Percentiles rank a stretch among this genome's conserved stretches.
Conservation (phyloP, 2,797 vertebrate genomes). For the Ibycter americanus region DNA sequence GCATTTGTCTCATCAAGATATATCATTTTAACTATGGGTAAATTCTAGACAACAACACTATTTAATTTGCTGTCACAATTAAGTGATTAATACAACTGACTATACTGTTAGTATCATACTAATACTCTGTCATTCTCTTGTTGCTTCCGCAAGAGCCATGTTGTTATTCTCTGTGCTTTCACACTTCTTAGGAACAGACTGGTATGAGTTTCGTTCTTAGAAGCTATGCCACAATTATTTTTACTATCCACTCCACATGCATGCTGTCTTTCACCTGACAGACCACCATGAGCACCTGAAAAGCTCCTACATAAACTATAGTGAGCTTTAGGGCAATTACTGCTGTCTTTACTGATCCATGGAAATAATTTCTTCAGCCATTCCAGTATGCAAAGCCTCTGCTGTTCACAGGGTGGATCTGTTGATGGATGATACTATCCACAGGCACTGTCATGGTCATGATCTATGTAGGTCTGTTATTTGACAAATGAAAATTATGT, state of each 20-base stretch:
- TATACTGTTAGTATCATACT: neutral
- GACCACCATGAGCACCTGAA: neutral
- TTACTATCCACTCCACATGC: neutral
- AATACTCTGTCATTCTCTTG: neutral
- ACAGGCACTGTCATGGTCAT: neutral
- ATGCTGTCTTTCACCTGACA: neutral
- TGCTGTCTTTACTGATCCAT: conserved; percentile 15
- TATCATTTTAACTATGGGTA: conserved; percentile 32
- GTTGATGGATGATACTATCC: conserved; percentile 58
- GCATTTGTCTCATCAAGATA: conserved; percentile 56
- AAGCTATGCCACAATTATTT: neutral
- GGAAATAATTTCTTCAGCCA: conserved; percentile 29
- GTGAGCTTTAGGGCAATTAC: conserved; percentile 26
- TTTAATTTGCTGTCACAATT: conserved; percentile 53
- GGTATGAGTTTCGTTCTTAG: neutral
- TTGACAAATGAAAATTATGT: conserved; percentile 63
- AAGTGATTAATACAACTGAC: conserved; percentile 57
- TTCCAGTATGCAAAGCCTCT: conserved; percentile 1
- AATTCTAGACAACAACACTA: conserved; percentile 39
- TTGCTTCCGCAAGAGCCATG: neutral
- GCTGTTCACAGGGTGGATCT: conserved; percentile 14
- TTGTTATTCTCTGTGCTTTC: neutral
- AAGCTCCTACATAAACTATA: neutral
- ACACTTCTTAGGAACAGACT: neutral
- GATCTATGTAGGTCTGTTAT: conserved; percentile 50